These are phyloP conservation scores for Hassar affinis DNA, from an alignment of 2,113 vertebrate species.

Conservation along the genomic window DNA sequence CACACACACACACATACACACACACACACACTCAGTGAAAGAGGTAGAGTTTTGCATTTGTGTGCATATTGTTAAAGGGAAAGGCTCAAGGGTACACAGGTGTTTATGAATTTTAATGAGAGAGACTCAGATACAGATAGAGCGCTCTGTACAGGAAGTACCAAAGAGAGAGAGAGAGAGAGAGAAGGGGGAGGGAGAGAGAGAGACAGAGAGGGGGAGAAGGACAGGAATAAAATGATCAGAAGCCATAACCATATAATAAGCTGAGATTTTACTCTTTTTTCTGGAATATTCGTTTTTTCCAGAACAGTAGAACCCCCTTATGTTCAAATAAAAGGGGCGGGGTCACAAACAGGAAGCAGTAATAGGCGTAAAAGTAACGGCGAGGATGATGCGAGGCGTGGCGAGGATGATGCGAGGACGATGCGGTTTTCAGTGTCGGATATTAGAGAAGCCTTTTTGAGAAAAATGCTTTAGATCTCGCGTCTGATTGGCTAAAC, in stretches of 20 bases:
- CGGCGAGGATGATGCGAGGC: neutral
- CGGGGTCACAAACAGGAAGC: neutral
- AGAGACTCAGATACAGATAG: constrained; percentile 24
- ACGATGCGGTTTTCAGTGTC: neutral
- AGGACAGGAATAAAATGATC: neutral
- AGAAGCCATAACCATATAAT: too few species aligned
- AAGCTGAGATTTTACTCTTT: neutral
- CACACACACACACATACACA: constrained; percentile 28
- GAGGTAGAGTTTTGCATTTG: constrained; percentile 47
- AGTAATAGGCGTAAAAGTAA: neutral
- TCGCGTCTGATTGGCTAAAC: neutral
- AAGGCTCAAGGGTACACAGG: constrained; percentile 58
- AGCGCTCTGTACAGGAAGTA: constrained; percentile 49
- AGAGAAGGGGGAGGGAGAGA: neutral
- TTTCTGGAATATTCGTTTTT: neutral
- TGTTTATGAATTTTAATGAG: constrained; percentile 68
- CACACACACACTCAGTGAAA: neutral
- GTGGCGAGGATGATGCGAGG: neutral
- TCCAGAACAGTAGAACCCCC: neutral
- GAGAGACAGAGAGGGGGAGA: neutral
- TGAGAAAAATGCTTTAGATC: neutral
- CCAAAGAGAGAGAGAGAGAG: constrained; percentile 21
- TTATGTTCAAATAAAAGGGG: neutral
- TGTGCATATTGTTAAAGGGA: constrained; percentile 58
- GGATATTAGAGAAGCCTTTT: neutral